These are phyloP conservation scores for Alces alces DNA, from an alignment of 2,113 vertebrate species.

Conservation along the genomic window DNA sequence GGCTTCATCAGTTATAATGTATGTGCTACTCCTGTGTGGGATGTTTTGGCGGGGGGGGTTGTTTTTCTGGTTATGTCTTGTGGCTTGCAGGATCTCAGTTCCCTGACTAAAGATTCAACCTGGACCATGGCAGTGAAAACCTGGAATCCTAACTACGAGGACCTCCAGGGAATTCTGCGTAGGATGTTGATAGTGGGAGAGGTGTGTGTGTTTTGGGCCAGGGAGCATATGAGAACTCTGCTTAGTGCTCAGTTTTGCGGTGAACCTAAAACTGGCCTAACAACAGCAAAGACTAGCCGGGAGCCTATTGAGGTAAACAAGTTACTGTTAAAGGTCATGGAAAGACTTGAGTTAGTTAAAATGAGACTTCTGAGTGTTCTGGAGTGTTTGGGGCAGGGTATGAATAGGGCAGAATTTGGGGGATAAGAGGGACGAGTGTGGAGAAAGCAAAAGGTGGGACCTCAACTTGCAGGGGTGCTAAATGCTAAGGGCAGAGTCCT, in stretches of 20 bases:
- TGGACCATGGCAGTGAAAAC: neutral
- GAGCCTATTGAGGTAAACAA: neutral
- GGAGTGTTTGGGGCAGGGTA: neutral
- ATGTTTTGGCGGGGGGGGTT: neutral
- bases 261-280: neutral
- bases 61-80: neutral
- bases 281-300: neutral
- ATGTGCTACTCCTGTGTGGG: neutral
- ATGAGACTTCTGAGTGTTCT: neutral
- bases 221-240: neutral
- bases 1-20: neutral
- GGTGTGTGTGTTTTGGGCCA: neutral
- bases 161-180: neutral
- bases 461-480: neutral
- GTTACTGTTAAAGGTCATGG: neutral
- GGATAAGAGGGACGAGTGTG: accelerated
- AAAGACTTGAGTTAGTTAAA: neutral
- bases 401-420: neutral
- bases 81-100: neutral
- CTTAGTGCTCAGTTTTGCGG: neutral
- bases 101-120: neutral
- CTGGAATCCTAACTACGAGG: neutral
- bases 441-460: neutral
- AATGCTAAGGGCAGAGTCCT: neutral
- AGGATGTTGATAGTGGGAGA: neutral